Evolutionary conservation across 2,797 vertebrate species (phyloP), one percentile per base, ranked within the genome.

Genomic region (Falco novaeseelandiae): DNA sequence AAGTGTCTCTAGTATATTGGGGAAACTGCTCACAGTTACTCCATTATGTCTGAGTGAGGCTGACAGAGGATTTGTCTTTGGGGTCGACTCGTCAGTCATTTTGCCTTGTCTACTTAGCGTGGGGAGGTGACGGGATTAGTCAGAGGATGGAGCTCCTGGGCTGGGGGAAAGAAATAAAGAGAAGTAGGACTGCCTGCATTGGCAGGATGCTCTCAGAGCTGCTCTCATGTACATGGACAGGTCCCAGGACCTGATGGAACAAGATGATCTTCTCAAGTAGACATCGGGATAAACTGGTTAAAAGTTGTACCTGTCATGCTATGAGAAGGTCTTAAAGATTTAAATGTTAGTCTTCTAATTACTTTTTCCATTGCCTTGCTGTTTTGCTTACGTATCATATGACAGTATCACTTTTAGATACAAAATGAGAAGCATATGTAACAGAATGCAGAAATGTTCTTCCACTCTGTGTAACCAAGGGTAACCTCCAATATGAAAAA

Each of bases 371-470:
- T 72, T 13, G 63, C 13, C 78, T 94, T 87, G 48, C 73, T 95
- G 51, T 91, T 95, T 89, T 89, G 74, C 84, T 96, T 88, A 40
- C 40, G 23, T 94, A 77, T 97, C 91, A 46, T 81, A 49, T 78
- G 84, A 82, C 61, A 82, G 27, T 95, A 95, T 97, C 76, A 27
- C 91, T 97, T 97, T 95, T 97, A 89, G 94, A 96, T 82, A 82
- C 34, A 65, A 96, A 98, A 98, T 97, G 84, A 96, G 94, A 98
- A 97, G 81, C 98, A 96, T 40, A 84, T 97, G 97, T 93, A 91
- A 54, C 57, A 90, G 70, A 90, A 77, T 90, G 63, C 78, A 93
- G 85, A 95, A 96, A 95, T 32, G 69, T 46, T 93, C 81, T 96
- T 93, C 30, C 38, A 74, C 73, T 94, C 76, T 3, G 2, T 66